A percentile compares a stretch with the other conserved stretches of the same genome.
These are phyloP conservation scores for Brenthis hecate DNA, from an alignment of 2,888 invertebrate species.

Conservation along the genomic window DNA sequence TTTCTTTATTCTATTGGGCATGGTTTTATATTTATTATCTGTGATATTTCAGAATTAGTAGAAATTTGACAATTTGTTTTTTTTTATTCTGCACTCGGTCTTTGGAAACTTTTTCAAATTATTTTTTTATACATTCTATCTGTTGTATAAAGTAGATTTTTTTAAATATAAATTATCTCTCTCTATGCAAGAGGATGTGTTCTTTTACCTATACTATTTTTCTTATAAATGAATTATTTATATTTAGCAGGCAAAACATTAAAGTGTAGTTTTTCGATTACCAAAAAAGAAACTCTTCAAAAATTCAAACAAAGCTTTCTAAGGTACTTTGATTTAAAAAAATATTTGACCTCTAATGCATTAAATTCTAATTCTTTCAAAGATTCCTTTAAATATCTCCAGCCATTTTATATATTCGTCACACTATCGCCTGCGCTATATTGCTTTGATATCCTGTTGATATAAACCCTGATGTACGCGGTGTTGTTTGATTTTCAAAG, in stretches of 20 bases:
- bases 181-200: conserved; percentile 14
- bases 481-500: not conserved
- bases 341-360: too few relatives aligned
- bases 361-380: not conserved
- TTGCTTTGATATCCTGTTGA: conserved; percentile 51
- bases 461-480: conserved; percentile 31
- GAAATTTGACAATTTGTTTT: not conserved
- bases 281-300: too few relatives aligned
- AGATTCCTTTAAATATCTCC: conserved; percentile 18
- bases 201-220: too few relatives aligned
- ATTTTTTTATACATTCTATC: not conserved
- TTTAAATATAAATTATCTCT: conserved; percentile 1
- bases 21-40: conserved; percentile 26
- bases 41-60: conserved; percentile 1
- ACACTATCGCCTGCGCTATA: conserved; percentile 51
- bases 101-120: not conserved
- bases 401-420: conserved; percentile 61
- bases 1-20: conserved; percentile 28
- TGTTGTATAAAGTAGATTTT: not conserved
- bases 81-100: not conserved
- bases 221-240: too few relatives aligned
- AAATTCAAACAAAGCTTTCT: too few relatives aligned
- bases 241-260: too few relatives aligned
- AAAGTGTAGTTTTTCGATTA: too few relatives aligned
- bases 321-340: too few relatives aligned